Evolutionary conservation across 1,140 invertebrate genomes (phyloP), one percentile per base, ranked within the genome.

Genomic region (Lepidotrigona ventralis): DNA sequence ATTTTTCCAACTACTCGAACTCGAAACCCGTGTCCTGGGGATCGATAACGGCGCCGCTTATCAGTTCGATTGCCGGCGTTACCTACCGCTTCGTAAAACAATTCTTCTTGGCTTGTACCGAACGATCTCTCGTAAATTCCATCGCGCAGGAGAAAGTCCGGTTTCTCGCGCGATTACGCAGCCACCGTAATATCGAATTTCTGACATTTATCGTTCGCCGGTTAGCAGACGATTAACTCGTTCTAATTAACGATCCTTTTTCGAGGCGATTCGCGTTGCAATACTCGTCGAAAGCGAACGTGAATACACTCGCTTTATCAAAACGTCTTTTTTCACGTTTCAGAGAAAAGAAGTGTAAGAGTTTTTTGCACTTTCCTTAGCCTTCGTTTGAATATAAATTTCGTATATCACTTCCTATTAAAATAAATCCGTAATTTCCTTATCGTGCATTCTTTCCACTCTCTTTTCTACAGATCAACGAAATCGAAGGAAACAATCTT

Each of bases 101-200:
- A 79, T 73, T 60, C 82, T 63, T 83, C 82, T 33, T 56, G 58
- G 23, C n/a, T 29, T 26, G 68, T 79, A 58, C 53, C 33, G 81
- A 58, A 12, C 26, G 63, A 74, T 79, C 63, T 68, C 75, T 75
- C 84, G 81, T 85, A 85, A 85, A 85, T 83, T 83, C 81, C 75
- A 56, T 12, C 2, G 63, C 14, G 63, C 51, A 46, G 81, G 84
- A 85, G 84, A 85, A 83, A 85, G 84, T 85, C 81, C 75, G 70
- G 75, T 83, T 85, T 85, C 73, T 66, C 68, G 74, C n/a, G 46
- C 74, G 81, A 85, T 85, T 85, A 82, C 71, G 66, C 58, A 53
- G 71, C 78, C 33, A 58, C 56, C 58, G n/a, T 60, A 74, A 74
- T 85, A 81, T 85, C 68, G 53, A 81, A 85, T 85, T 77, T 85